These are phyloP conservation scores for Phaedon cochleariae DNA, from an alignment of 2,888 invertebrate species.

Conservation along the genomic window DNA sequence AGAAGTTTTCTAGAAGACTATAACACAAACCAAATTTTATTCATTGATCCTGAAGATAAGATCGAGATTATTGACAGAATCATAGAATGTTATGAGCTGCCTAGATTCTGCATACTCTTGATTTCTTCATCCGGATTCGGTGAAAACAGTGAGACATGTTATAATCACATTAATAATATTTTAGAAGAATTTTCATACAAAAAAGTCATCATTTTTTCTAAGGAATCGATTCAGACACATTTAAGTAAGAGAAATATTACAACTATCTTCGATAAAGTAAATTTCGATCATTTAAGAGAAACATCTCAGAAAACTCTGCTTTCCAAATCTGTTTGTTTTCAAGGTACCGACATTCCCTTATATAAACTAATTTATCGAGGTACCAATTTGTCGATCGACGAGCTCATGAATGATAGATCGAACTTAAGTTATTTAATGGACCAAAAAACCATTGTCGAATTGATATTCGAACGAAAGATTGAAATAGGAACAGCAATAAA, in stretches of 20 bases:
- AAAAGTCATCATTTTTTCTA: neutral
- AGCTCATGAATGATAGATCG: neutral
- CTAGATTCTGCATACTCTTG: neutral
- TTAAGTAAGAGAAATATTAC: neutral
- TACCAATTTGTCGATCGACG: neutral
- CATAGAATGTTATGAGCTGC: neutral
- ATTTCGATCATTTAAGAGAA: neutral
- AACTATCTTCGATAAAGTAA: neutral
- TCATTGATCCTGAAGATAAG: neutral
- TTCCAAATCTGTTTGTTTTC: slow-evolving; percentile 3
- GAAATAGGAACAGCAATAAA: neutral
- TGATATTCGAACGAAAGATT: neutral
- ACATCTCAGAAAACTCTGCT: neutral
- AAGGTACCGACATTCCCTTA: neutral
- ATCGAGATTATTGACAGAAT: neutral
- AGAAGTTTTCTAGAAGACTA: neutral
- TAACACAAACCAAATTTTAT: neutral
- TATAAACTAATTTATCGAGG: too few relatives aligned
- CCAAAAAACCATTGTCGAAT: neutral
- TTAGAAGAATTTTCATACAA: neutral
- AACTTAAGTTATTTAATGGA: neutral
- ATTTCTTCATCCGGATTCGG: neutral
- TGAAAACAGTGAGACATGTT: neutral
- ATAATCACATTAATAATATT: neutral
- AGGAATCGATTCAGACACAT: neutral